phyloP scores from a whole-genome alignment of 2,797 vertebrate genomes.

The Chaetodon trifasciatus region DNA sequence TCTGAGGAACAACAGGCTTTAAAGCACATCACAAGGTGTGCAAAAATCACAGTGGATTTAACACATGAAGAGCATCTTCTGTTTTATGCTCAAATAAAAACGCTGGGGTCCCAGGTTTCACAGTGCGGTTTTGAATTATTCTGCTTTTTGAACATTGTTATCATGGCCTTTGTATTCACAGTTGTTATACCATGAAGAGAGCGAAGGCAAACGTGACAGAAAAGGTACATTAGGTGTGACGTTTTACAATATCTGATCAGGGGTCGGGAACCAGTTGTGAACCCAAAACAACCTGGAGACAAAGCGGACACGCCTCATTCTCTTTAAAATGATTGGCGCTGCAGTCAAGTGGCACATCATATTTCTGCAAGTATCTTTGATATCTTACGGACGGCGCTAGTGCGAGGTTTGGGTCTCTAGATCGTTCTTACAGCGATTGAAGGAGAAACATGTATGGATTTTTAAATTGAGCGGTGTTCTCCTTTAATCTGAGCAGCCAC shows the following conservation, averaged over 20 bases:
- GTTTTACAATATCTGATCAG: slow-evolving; percentile 59
- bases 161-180: slow-evolving; percentile 49
- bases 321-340: slow-evolving; percentile 11
- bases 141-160: slow-evolving; percentile 65
- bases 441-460: slow-evolving; percentile 70
- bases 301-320: slow-evolving; percentile 34
- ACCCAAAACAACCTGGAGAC: slow-evolving; percentile 32
- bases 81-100: slow-evolving; percentile 77
- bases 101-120: slow-evolving; percentile 70
- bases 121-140: slow-evolving; percentile 65
- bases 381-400: background rate
- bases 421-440: slow-evolving; percentile 53
- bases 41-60: slow-evolving; percentile 79
- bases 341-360: background rate
- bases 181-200: slow-evolving; percentile 46
- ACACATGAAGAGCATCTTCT: slow-evolving; percentile 78
- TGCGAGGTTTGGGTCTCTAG: slow-evolving; percentile 14
- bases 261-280: slow-evolving; percentile 44
- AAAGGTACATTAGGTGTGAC: slow-evolving; percentile 44
- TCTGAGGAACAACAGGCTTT: slow-evolving; percentile 65
- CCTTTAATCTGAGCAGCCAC: slow-evolving; percentile 69
- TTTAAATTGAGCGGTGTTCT: slow-evolving; percentile 67
- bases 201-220: slow-evolving; percentile 51
- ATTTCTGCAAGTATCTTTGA: slow-evolving; percentile 24
- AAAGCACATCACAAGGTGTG: slow-evolving; percentile 75